These are phyloP conservation scores for Eptesicus fuscus DNA, from an alignment of 2,113 vertebrate species.

Conservation along the genomic window DNA sequence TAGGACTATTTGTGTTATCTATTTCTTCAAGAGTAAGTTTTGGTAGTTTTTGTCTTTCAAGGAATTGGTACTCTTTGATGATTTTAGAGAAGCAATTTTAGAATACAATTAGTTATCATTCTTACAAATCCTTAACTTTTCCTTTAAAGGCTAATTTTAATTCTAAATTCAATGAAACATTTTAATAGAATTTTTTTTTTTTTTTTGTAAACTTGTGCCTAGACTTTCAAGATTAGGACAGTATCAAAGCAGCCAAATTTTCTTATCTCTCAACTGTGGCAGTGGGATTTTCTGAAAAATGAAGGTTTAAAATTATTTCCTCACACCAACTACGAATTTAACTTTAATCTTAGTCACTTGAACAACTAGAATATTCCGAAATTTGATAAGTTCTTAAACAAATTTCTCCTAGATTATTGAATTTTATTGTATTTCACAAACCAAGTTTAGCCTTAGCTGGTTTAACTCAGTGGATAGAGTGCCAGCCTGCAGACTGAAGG, in stretches of 20 bases:
- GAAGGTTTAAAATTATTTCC: not conserved
- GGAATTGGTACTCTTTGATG: not conserved
- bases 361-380: constrained; percentile 17
- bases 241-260: not conserved
- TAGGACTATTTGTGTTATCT: not conserved
- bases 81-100: constrained; percentile 7
- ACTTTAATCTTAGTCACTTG: not conserved
- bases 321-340: not conserved
- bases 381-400: not conserved
- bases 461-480: too few species aligned
- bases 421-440: not conserved
- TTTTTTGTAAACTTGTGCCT: not conserved
- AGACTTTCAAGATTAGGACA: not conserved
- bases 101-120: not conserved
- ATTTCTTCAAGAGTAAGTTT: not conserved
- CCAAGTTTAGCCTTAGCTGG: not conserved
- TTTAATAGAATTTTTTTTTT: not conserved
- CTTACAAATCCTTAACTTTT: not conserved
- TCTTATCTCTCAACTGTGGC: not conserved
- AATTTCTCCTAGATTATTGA: not conserved
- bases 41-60: not conserved
- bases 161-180: not conserved
- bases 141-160: not conserved
- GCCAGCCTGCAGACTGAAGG: too few species aligned
- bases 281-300: not conserved